phyloP scores from a whole-genome alignment of 2,113 vertebrate species.

The Carettochelys insculpta region DNA sequence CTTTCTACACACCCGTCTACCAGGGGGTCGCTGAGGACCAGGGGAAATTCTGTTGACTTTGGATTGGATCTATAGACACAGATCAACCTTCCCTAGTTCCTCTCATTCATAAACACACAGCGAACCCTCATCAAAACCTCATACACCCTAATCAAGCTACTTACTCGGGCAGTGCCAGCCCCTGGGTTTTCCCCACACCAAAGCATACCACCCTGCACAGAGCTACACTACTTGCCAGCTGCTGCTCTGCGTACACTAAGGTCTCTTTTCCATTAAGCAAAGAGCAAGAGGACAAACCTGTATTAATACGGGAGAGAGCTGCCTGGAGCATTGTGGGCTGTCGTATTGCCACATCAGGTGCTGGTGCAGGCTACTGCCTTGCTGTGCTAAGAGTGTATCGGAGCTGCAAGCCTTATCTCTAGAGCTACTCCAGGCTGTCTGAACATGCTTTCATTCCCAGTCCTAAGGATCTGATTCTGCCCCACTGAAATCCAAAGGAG shows the following conservation, averaged over 20 bases:
- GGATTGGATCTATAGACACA: not conserved
- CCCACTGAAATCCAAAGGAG: not conserved
- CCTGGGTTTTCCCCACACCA: not conserved
- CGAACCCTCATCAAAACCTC: not conserved
- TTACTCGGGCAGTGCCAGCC: not conserved
- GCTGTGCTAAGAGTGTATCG: not conserved
- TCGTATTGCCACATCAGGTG: rapidly evolving
- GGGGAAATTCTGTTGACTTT: not conserved
- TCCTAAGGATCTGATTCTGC: not conserved
- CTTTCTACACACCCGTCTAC: not conserved
- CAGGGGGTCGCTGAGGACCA: not conserved
- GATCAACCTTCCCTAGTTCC: not conserved
- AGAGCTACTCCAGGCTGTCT: not conserved
- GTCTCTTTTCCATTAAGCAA: conserved; percentile 18
- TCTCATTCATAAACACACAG: not conserved
- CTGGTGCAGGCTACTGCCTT: not conserved
- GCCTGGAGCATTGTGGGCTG: not conserved
- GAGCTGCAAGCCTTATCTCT: not conserved
- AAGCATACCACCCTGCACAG: not conserved
- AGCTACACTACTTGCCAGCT: not conserved
- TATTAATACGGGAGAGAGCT: not conserved
- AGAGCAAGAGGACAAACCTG: conserved; percentile 23
- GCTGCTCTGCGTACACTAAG: not conserved
- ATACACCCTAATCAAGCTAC: not conserved
- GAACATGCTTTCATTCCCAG: rapidly evolving